A percentile compares a stretch with the other conserved stretches of the same genome.
Evolutionary conservation across 2,113 vertebrate genomes (phyloP).

Genomic region (Nesoenas mayeri): DNA sequence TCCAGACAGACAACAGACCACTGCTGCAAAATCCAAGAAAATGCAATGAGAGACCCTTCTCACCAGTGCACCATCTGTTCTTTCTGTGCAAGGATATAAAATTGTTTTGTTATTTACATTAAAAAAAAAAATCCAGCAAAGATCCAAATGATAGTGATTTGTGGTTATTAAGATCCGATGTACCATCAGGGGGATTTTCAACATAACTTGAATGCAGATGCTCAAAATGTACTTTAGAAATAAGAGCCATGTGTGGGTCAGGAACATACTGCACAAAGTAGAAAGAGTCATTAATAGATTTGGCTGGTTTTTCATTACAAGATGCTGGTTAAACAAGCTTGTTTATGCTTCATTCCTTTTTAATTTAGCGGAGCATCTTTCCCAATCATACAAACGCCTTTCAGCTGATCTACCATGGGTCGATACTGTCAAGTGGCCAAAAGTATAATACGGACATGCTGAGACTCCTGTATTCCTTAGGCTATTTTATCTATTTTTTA

Average conservation of each 20-base stretch:
- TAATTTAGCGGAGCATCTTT: not conserved
- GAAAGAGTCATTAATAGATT: not conserved
- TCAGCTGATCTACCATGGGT: not conserved
- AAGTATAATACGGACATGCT: not conserved
- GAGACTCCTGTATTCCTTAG: not conserved
- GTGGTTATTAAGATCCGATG: not conserved
- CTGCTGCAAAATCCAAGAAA: not conserved
- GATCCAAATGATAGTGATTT: not conserved
- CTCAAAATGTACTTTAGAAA: not conserved
- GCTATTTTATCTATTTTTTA: not conserved
- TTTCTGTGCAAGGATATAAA: not conserved
- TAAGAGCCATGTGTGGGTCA: not conserved
- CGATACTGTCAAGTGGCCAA: not conserved
- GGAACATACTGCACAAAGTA: not conserved
- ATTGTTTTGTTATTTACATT: slow-evolving; percentile 14
- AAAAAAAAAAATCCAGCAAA: not conserved
- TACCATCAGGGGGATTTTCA: not conserved
- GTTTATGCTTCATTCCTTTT: not conserved
- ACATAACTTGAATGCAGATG: not conserved
- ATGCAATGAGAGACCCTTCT: not conserved
- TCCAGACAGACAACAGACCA: not conserved
- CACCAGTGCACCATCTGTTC: slow-evolving; percentile 50
- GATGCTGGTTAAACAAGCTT: not conserved
- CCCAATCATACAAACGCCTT: not conserved
- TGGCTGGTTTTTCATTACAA: not conserved